Percentiles rank a stretch among this genome's conserved stretches.
Evolutionary conservation across 2,888 invertebrate genomes (phyloP).

Genomic region (Cerastis rubricosa): DNA sequence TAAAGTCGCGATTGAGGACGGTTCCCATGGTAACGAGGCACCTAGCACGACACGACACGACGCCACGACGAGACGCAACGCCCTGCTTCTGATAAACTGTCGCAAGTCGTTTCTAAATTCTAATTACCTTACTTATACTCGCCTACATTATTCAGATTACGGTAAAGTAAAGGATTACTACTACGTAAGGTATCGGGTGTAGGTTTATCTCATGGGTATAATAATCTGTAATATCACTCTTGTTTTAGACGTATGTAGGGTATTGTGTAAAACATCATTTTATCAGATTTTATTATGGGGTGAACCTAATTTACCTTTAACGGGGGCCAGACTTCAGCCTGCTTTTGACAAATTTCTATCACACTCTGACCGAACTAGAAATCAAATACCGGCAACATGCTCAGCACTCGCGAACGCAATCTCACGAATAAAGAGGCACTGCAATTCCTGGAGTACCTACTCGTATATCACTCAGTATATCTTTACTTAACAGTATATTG

Average conservation of each 20-base stretch:
- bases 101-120: conserved; percentile 65
- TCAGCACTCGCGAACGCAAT: not conserved
- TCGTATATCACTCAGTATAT: too few species aligned
- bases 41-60: conserved; percentile 52
- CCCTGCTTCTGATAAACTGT: conserved; percentile 63
- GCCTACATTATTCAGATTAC: conserved; percentile 18
- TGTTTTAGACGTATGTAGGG: not conserved
- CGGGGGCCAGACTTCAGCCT: not conserved
- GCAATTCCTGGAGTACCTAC: not conserved
- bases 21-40: conserved; percentile 59
- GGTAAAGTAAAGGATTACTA: not conserved
- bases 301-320: not conserved
- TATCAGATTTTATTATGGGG: not conserved
- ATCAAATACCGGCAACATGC: not conserved
- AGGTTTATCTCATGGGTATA: too few species aligned
- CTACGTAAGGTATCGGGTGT: not conserved
- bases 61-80: conserved; percentile 53
- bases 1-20: conserved; percentile 45
- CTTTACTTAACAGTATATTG: too few species aligned
- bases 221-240: too few species aligned
- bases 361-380: not conserved
- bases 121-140: conserved; percentile 59
- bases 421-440: not conserved
- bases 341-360: not conserved
- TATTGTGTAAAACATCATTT: not conserved